Evolutionary conservation across 2,113 vertebrate species (phyloP).

Genomic region (Nematolebias whitei): DNA sequence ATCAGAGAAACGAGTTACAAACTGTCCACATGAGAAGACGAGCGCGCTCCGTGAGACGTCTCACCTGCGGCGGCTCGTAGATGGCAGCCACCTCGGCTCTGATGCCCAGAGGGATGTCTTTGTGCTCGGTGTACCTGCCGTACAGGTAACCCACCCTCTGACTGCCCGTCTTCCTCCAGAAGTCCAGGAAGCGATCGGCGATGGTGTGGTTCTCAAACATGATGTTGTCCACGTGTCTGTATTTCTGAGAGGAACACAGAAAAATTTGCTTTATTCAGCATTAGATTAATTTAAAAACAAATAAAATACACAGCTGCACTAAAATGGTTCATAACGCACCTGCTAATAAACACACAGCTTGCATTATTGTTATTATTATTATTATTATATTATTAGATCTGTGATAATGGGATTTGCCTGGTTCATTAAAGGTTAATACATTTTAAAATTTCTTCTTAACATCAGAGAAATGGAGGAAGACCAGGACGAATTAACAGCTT

Average conservation of each 20-base stretch:
- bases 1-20: not conserved
- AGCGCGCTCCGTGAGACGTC: rapidly evolving
- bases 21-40: rapidly evolving
- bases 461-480: too few relatives aligned
- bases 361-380: too few relatives aligned
- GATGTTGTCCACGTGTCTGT: conserved; percentile 99
- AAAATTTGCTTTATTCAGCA: not conserved
- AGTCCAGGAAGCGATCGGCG: conserved; percentile 97
- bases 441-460: too few relatives aligned
- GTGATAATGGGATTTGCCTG: too few relatives aligned
- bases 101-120: conserved; percentile 95
- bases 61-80: conserved; percentile 97
- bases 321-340: too few relatives aligned
- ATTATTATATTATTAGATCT: too few relatives aligned
- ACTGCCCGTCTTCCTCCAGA: conserved; percentile 97
- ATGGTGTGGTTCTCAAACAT: conserved; percentile 99
- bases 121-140: conserved; percentile 95
- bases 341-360: too few relatives aligned
- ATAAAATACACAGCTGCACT: too few relatives aligned
- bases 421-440: too few relatives aligned
- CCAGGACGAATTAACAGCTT: too few relatives aligned
- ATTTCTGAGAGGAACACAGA: conserved; percentile 88
- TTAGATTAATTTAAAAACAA: too few relatives aligned
- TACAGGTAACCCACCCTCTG: conserved; percentile 95
- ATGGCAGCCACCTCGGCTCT: conserved; percentile 96